Conservation (phyloP, 2,113 vertebrate genomes). For the Diglossa brunneiventris region DNA sequence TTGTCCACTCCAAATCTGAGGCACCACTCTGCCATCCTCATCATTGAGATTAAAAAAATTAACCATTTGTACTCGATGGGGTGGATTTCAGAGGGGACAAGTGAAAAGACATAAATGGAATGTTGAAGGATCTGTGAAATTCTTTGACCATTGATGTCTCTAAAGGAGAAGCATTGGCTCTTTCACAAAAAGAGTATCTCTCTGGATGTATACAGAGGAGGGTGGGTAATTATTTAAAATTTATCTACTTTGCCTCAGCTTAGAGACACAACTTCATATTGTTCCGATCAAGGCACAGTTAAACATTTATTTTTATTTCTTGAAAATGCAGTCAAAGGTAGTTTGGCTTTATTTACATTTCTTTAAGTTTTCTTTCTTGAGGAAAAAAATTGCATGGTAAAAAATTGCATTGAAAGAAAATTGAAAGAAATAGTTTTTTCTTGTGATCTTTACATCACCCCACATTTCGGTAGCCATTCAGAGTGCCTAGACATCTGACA, state of each 20-base stretch:
- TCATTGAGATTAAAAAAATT: background rate
- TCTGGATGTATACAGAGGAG: background rate
- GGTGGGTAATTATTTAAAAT: background rate
- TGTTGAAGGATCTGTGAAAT: background rate
- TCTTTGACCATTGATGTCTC: background rate
- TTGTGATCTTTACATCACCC: background rate
- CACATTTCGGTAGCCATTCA: background rate
- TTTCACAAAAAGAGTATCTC: background rate
- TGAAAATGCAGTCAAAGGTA: background rate
- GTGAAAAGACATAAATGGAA: background rate
- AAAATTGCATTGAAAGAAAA: background rate
- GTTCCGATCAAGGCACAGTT: background rate
- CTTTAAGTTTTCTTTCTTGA: background rate
- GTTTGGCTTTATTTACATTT: background rate
- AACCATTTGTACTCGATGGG: background rate
- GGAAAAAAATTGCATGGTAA: background rate
- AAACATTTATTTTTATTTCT: background rate
- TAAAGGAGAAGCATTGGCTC: background rate
- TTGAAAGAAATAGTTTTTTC: background rate
- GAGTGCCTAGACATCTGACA: background rate
- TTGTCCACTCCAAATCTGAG: background rate
- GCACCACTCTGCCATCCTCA: background rate
- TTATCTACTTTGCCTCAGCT: background rate
- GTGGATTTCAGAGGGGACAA: background rate
- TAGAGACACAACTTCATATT: background rate